Base-by-base conservation (phyloP, 2,888 invertebrate species). In the Eustalomyia histrio region DNA sequence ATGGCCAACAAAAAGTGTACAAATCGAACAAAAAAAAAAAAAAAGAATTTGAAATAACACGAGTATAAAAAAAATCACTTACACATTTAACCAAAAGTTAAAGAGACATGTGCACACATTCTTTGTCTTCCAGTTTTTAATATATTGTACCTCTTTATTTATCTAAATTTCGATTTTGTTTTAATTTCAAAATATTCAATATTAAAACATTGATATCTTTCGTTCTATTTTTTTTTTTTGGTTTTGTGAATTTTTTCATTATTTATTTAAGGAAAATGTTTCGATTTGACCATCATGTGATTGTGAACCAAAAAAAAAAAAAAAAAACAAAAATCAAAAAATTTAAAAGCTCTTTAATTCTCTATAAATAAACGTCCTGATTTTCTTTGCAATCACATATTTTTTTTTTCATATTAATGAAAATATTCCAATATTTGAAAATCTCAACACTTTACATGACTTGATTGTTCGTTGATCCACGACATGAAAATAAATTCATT, bases 361-460 rank as follows among this genome's bases (percentile, higher is more conserved):
- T 67, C 67, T 67, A 67, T 67, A 55, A 55, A 67, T 55, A 67
- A 55, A 67, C 67, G 67, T 67, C 67, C 67, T 55, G 67, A 21
- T 33, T 52, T 12, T 33, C 29, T 12, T 60, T 16, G 10, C 50
- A 16, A 55, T 67, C 65, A 67, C 65, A 67, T 53, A 50, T 67
- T 35, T 43, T 39, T 21, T 33, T 7, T 29, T n/a, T n/a, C n/a
- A 29, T 29, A 24, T 5, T 39, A 53, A 65, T 65, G 53, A 18
- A 53, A 55, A 53, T 65, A 39, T 65, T 65, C 39, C 6, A 47
- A 47, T 10, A 47, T 43, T 21, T 14, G 39, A 71, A 69, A 79
- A 79, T 69, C 55, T 79, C 71, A 79, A 71, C 79, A 79, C 79
- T 75, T 71, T 75, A 65, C 53, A 69, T 47, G 17, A 79, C 43